Base-by-base conservation (phyloP, 2,113 vertebrate genomes). In the Oreocharis arfaki region DNA sequence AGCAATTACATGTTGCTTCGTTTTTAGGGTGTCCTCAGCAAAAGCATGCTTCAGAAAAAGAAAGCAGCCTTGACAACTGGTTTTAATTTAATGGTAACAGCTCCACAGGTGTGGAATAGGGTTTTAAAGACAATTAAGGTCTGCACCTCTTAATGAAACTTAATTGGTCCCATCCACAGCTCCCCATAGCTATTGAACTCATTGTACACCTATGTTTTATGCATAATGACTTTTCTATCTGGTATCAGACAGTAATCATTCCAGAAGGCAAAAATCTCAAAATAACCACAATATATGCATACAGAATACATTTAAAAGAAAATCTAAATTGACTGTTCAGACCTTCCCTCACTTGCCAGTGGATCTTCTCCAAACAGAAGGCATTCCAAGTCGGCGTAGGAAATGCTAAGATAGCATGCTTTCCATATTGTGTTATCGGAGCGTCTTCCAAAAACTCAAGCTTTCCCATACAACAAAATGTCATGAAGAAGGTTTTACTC, bases 231-330 rank as follows among this genome's bases (percentile, higher is more conserved):
- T 98, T 98, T 98, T 98, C 97, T 98, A 89, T 97, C 98, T 97
- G 96, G 96, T 97, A 98, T 97, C 98, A 98, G 97, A 97, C 95
- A 95, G 98, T 98, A 98, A 98, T 98, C 98, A 98, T 98, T 97
- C 98, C 98, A 98, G 98, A 98, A 98, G 98, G 98, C 98, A 98
- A 97, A 97, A 95, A 97, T 98, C 98, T 98, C 98, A 98, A 98
- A 98, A 98, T 98, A 98, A 98, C 98, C 98, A 95, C 97, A 96
- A 94, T 97, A 98, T 98, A 98, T 98, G 98, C 97, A 97, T 97
- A 98, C 98, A 98, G 98, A 98, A 98, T 98, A 98, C 98, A 98
- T 98, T 98, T 98, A 98, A 98, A 97, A 98, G 98, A 97, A 98
- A 98, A 97, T 97, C 97, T 98, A 98, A 98, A 98, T 97, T 98